Evolutionary conservation across 2,888 invertebrate genomes (phyloP).

Genomic region (Dorcus parallelipipedus): DNA sequence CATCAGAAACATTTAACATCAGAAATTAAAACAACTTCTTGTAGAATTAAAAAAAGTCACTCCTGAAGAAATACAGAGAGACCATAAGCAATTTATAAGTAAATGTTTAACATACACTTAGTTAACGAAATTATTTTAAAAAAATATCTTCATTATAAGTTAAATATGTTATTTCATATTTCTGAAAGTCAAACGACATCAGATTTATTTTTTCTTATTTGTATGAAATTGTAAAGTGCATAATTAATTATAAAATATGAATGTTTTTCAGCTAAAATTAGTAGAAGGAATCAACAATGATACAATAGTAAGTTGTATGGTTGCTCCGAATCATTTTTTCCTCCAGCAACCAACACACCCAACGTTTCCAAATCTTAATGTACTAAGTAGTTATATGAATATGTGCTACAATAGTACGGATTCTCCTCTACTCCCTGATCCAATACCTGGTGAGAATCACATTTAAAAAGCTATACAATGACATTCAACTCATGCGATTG

Average conservation of each 20-base stretch:
- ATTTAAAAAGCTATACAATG: not conserved
- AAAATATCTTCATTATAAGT: too few relatives aligned
- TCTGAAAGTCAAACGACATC: not conserved
- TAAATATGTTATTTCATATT: not conserved
- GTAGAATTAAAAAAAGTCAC: too few relatives aligned
- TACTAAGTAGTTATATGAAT: constrained; percentile 79
- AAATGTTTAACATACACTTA: too few relatives aligned
- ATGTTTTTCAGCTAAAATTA: constrained; percentile 66
- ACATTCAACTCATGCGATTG: not conserved
- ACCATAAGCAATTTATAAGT: too few relatives aligned
- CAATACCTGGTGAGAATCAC: constrained; percentile 64
- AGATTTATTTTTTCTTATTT: too few relatives aligned
- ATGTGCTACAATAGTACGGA: constrained; percentile 74
- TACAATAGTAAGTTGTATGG: constrained; percentile 82
- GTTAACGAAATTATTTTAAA: too few relatives aligned
- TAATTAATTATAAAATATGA: too few relatives aligned
- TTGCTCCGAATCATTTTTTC: constrained; percentile 86
- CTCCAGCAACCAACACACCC: constrained; percentile 95
- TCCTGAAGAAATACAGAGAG: too few relatives aligned
- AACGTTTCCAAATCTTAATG: constrained; percentile 78
- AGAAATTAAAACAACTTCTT: too few relatives aligned
- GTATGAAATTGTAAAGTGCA: too few relatives aligned
- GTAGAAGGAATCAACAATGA: constrained; percentile 92
- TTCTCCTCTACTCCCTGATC: constrained; percentile 76
- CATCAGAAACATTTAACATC: too few relatives aligned